phyloP scores from a whole-genome alignment of 1,140 invertebrate species.

The Lasaia peninsularis region DNA sequence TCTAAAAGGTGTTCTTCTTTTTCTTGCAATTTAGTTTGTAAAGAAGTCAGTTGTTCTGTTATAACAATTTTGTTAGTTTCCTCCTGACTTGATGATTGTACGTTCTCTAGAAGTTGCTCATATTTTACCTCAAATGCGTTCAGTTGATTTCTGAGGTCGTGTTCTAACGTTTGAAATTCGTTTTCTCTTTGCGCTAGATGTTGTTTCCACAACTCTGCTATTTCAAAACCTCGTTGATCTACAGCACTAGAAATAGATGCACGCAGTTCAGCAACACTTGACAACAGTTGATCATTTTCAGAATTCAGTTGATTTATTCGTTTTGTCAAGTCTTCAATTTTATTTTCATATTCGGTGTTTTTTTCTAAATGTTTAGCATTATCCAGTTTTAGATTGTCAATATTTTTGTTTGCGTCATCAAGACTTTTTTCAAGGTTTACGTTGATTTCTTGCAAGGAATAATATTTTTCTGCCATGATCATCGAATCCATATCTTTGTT shows the following conservation, averaged over 20 bases:
- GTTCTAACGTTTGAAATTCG: slow-evolving; percentile 77
- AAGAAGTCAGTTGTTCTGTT: slow-evolving; percentile 53
- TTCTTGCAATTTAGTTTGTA: slow-evolving; percentile 68
- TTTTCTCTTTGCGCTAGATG: slow-evolving; percentile 79
- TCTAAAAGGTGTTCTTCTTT: slow-evolving; percentile 66
- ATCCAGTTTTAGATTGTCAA: slow-evolving; percentile 33
- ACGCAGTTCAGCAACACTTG: slow-evolving; percentile 63
- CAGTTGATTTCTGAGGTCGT: slow-evolving; percentile 67
- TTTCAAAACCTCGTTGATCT: slow-evolving; percentile 80
- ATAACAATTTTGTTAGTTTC: slow-evolving; percentile 72
- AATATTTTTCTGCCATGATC: slow-evolving; percentile 58
- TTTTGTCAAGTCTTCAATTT: slow-evolving; percentile 42
- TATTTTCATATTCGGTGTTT: slow-evolving; percentile 31
- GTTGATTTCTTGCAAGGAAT: slow-evolving; percentile 62
- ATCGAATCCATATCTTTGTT: slow-evolving; percentile 39
- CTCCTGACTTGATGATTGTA: slow-evolving; percentile 66
- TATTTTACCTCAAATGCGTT: slow-evolving; percentile 68
- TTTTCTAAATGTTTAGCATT: slow-evolving; percentile 35
- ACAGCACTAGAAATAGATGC: slow-evolving; percentile 70
- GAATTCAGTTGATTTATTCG: slow-evolving; percentile 55
- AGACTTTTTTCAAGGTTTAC: slow-evolving; percentile 49
- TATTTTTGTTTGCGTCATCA: slow-evolving; percentile 39
- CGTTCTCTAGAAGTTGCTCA: slow-evolving; percentile 69
- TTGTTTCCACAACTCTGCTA: slow-evolving; percentile 82
- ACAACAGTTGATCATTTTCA: slow-evolving; percentile 64